phyloP scores from a whole-genome alignment of 2,113 vertebrate genomes.

The Strix uralensis region DNA sequence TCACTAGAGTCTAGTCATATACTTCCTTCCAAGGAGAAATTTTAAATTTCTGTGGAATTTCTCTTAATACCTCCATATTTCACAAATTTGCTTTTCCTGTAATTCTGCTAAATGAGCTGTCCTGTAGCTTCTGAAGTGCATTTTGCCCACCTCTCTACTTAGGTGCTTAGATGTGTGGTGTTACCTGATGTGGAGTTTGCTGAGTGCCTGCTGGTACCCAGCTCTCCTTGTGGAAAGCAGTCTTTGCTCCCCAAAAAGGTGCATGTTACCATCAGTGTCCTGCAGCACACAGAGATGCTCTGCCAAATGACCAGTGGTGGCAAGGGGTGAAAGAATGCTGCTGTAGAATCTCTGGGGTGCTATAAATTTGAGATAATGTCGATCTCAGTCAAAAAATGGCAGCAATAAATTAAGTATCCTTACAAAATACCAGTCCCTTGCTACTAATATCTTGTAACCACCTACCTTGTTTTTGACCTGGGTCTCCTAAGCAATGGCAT shows the following conservation, averaged over 20 bases:
- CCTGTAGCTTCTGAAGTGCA: background rate
- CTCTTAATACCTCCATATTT: background rate
- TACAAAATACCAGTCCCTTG: background rate
- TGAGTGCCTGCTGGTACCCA: background rate
- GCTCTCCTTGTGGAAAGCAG: background rate
- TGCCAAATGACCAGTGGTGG: background rate
- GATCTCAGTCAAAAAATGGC: background rate
- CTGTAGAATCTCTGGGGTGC: background rate
- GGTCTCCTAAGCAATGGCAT: background rate
- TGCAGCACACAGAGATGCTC: background rate
- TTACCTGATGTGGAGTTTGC: background rate
- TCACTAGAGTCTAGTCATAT: background rate
- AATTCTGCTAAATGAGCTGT: background rate
- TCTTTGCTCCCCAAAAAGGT: background rate
- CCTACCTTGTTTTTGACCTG: background rate
- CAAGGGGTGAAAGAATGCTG: background rate
- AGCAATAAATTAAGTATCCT: background rate
- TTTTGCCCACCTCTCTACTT: background rate
- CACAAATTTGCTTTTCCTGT: background rate
- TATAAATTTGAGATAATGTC: background rate
- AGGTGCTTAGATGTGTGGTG: accelerated
- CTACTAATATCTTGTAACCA: background rate
- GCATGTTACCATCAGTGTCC: accelerated
- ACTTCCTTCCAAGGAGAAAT: background rate
- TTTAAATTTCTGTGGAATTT: background rate